A percentile compares a stretch with the other conserved stretches of the same genome.
Evolutionary conservation across 2,888 invertebrate genomes (phyloP).

Genomic region (Lasioglossum vierecki): DNA sequence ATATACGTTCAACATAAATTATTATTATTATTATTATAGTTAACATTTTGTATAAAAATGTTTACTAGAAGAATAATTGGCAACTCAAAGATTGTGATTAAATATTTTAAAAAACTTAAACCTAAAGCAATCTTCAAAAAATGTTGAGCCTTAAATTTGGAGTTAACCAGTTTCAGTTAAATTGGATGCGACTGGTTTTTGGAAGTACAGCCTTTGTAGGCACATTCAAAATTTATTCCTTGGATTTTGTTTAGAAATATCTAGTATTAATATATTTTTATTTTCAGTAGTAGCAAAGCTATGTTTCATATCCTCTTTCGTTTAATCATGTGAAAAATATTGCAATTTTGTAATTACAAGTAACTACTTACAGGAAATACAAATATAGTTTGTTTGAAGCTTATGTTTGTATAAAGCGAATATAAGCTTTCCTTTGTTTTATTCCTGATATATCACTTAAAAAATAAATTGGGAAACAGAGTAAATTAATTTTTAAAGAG

Average conservation of each 20-base stretch:
- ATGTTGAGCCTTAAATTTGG: too few relatives aligned
- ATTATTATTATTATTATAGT: too few relatives aligned
- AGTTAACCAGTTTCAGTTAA: too few relatives aligned
- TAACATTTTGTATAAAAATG: background rate
- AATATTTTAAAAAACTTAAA: background rate
- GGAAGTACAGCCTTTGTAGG: background rate
- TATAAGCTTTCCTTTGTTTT: background rate
- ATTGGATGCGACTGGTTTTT: background rate
- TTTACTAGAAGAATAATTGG: background rate
- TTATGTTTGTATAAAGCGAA: background rate
- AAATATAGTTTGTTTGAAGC: background rate
- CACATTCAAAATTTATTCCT: slow-evolving; percentile 12
- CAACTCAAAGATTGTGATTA: too few relatives aligned
- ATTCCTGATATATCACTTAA: background rate
- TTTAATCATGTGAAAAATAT: slow-evolving; percentile 8
- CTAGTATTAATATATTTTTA: background rate
- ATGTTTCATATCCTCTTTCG: slow-evolving; percentile 11
- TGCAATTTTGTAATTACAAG: background rate
- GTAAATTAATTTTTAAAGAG: background rate
- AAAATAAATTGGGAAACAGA: background rate
- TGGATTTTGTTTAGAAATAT: background rate
- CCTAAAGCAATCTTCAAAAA: background rate
- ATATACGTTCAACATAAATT: background rate
- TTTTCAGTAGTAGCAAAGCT: background rate
- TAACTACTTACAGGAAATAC: slow-evolving; percentile 17